Conservation (phyloP, 2,888 invertebrate genomes). For the Chrysina gloriosa region DNA sequence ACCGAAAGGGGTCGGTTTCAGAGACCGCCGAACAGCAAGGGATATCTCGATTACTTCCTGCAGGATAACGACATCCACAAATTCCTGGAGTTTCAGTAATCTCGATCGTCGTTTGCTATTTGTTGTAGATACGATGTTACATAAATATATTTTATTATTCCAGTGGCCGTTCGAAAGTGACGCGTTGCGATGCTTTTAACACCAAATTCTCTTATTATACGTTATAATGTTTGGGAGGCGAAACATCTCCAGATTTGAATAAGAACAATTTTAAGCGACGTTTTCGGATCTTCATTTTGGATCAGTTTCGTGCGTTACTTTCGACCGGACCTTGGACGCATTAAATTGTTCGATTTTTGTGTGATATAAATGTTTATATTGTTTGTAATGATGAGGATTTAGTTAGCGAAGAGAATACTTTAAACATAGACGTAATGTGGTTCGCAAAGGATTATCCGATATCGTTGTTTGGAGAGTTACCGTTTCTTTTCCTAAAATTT, state of each 20-base stretch:
- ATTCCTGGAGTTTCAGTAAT: slow-evolving; percentile 58
- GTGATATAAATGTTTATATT: slow-evolving; percentile 30
- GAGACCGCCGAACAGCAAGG: slow-evolving; percentile 62
- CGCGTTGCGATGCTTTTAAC: neutral
- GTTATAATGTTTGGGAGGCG: neutral
- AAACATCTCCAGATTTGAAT: neutral
- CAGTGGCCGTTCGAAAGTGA: neutral
- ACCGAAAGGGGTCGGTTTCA: slow-evolving; percentile 86
- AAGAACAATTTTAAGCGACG: neutral
- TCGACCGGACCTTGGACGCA: neutral
- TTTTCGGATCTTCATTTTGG: too few species aligned
- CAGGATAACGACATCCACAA: slow-evolving; percentile 51
- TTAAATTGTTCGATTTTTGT: slow-evolving; percentile 35
- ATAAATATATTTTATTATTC: slow-evolving; percentile 21
- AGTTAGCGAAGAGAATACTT: slow-evolving; percentile 14
- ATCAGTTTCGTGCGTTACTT: slow-evolving; percentile 1
- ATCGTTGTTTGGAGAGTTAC: neutral
- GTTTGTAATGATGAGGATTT: slow-evolving; percentile 19
- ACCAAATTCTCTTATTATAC: neutral
- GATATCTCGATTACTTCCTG: slow-evolving; percentile 59
- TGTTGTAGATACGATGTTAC: slow-evolving; percentile 26
- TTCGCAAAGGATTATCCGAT: neutral
- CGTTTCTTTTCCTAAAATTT: slow-evolving; percentile 5
- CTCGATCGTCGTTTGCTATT: slow-evolving; percentile 21
- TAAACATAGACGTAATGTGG: neutral